Base-by-base conservation (phyloP, 2,113 vertebrate genomes). In the Catagonus wagneri region DNA sequence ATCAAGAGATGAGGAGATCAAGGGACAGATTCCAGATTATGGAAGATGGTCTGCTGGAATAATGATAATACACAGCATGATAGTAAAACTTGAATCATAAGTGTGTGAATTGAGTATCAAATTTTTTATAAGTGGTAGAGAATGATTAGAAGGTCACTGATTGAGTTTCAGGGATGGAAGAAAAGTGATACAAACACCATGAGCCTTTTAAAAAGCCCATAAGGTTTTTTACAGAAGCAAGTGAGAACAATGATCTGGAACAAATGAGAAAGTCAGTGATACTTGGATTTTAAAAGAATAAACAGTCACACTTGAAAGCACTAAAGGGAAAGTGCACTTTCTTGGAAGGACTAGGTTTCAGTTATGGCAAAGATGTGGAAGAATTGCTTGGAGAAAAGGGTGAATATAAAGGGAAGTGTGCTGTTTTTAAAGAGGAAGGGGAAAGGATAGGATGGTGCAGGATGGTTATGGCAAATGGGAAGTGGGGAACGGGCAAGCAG, bases 321-420 rank as follows among this genome's bases (percentile, higher is more conserved):
- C 36, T 89, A 39, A 75, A 94, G 39, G 19, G 17, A 83, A 95
- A 54, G 9, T 14, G 7, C 32, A 6, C 14, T 4, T 63, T 58
- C n/a, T 74, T 68, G 86, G 68, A 94, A 93, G 85, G 94, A 8
- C 16, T 63, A 61, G 6, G 13, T 93, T 90, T 85, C 20, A 36
- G 7, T 52, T 56, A 39, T 32, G 60, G 39, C 3, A 29, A 56
- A 58, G n/a, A 52, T 23, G 3, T 68, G 79, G 69, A 90, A 92
- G 80, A 25, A 85, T 60, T 63, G 3, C 61, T 56, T 85, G 25
- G n/a, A 54, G 60, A 58, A 76, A 36, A 44, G 10, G 15, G 16
- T 69, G 23, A 68, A 85, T 60, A 54, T 61, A 89, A 79, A 66
- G 17, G 60, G 60, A 85, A 54, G 7, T 44, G 2, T 65, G 74